phyloP scores from a whole-genome alignment of 2,888 invertebrate genomes.

The Hoplodrina ambigua region DNA sequence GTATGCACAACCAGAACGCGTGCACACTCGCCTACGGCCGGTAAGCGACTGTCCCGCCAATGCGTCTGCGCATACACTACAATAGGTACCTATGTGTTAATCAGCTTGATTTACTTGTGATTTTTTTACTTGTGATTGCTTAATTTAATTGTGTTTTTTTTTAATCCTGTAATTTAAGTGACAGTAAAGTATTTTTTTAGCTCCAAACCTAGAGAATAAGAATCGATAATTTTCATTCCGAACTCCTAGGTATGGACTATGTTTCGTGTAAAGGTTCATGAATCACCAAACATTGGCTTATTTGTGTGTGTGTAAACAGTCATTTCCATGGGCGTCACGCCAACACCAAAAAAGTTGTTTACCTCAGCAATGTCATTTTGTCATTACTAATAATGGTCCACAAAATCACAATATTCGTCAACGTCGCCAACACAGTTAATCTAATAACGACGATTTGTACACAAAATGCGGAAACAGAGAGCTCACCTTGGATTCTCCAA shows the following conservation, averaged over 20 bases:
- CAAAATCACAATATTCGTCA: slow-evolving; percentile 69
- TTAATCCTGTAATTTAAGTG: too few relatives aligned
- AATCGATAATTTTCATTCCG: not conserved
- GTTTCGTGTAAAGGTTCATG: slow-evolving; percentile 9
- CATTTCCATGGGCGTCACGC: not conserved
- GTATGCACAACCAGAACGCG: too few relatives aligned
- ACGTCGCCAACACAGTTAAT: slow-evolving; percentile 68
- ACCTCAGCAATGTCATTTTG: slow-evolving; percentile 49
- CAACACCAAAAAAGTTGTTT: slow-evolving; percentile 43
- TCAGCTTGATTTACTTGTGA: too few relatives aligned
- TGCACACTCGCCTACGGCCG: too few relatives aligned
- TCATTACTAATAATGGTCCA: slow-evolving; percentile 58
- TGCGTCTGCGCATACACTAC: too few relatives aligned
- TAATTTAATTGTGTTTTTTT: too few relatives aligned
- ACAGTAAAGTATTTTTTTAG: too few relatives aligned
- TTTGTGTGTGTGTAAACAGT: not conserved
- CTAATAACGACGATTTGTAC: slow-evolving; percentile 73
- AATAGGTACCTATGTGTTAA: too few relatives aligned
- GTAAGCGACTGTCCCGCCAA: too few relatives aligned
- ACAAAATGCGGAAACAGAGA: slow-evolving; percentile 65
- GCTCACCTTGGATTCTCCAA: slow-evolving; percentile 58
- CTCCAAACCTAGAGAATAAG: too few relatives aligned
- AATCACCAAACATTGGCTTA: slow-evolving; percentile 15
- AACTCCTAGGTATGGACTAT: not conserved
- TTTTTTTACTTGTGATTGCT: too few relatives aligned